Conservation (phyloP, 2,113 vertebrate genomes). For the Zapornia atra region DNA sequence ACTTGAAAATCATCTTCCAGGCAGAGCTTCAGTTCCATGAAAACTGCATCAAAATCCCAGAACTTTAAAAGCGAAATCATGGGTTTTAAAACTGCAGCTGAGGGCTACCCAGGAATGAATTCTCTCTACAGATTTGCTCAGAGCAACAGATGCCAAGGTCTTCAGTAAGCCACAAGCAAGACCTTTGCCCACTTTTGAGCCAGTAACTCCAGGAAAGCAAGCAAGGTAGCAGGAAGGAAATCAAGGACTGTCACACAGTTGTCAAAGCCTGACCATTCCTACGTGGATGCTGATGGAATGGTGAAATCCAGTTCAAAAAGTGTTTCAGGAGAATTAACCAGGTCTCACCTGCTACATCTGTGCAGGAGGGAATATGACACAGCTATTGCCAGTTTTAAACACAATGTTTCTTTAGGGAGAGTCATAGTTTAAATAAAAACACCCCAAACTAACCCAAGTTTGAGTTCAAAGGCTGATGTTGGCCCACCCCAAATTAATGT, state of each 20-base stretch:
- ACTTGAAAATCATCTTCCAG: not conserved
- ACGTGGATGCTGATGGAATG: accelerated
- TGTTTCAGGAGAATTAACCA: not conserved
- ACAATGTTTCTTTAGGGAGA: not conserved
- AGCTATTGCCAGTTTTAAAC: not conserved
- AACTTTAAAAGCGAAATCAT: not conserved
- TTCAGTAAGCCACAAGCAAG: not conserved
- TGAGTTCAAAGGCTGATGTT: not conserved
- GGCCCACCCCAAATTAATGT: accelerated
- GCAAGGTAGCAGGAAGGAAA: not conserved
- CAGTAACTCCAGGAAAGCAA: not conserved
- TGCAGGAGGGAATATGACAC: not conserved
- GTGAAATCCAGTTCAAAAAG: not conserved
- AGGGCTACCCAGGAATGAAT: accelerated
- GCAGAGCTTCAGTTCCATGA: not conserved
- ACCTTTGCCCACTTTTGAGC: not conserved
- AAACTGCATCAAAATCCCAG: not conserved
- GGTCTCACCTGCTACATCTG: not conserved
- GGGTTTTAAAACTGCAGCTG: not conserved
- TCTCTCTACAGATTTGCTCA: not conserved
- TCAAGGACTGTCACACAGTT: not conserved
- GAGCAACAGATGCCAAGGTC: not conserved
- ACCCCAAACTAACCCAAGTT: too few species aligned
- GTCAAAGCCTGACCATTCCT: not conserved
- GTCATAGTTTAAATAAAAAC: not conserved